Conservation (phyloP, 1,140 invertebrate species). For the Tetraneura akinire region DNA sequence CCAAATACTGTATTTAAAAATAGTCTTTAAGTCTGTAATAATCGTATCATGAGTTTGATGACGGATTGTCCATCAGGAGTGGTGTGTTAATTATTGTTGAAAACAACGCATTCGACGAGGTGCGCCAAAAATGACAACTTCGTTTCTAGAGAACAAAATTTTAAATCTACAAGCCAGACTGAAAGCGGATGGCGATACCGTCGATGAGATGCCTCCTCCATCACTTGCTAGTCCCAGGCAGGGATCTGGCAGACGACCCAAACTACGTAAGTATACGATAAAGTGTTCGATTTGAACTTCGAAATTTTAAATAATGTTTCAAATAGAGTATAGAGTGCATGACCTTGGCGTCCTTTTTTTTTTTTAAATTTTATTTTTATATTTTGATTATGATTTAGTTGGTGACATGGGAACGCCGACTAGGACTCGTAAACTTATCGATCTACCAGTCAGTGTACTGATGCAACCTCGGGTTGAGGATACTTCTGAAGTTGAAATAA, state of each 20-base stretch:
- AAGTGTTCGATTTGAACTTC: constrained; percentile 36
- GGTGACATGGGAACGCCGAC: constrained; percentile 62
- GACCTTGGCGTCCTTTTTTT: background rate
- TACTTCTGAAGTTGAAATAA: constrained; percentile 67
- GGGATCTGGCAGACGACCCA: constrained; percentile 55
- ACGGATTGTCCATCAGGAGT: background rate
- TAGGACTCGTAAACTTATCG: constrained; percentile 59
- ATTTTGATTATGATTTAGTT: constrained; percentile 56
- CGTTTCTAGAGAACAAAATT: constrained; percentile 66
- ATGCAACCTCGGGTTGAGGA: constrained; percentile 53
- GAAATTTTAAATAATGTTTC: background rate
- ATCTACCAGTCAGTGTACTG: constrained; percentile 60
- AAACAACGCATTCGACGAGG: background rate
- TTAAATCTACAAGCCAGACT: constrained; percentile 68
- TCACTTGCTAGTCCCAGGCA: constrained; percentile 53
- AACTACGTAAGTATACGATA: constrained; percentile 53
- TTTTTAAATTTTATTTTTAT: background rate
- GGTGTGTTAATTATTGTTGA: background rate
- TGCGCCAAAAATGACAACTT: constrained; percentile 56
- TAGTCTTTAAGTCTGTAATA: background rate
- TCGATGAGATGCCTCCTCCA: constrained; percentile 59
- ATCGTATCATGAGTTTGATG: constrained; percentile 8
- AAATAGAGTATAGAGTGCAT: background rate
- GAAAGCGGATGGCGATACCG: constrained; percentile 68
- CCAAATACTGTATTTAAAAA: constrained; percentile 26